phyloP scores from a whole-genome alignment of 2,113 vertebrate species.

The Muntiacus reevesi region DNA sequence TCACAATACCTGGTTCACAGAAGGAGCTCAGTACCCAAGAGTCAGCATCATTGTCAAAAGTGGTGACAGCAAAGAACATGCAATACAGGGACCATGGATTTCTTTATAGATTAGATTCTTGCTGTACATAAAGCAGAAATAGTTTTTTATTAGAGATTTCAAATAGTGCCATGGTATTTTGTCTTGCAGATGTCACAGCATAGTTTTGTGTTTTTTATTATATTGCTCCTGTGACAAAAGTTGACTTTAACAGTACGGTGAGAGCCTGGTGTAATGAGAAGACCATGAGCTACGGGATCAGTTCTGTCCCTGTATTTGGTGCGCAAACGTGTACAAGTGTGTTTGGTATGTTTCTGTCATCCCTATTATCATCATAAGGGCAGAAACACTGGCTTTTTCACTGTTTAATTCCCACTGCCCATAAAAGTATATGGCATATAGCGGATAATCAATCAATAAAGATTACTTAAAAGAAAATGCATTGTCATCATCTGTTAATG shows the following conservation, averaged over 20 bases:
- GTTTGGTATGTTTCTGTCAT: neutral
- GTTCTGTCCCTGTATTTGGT: neutral
- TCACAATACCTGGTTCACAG: neutral
- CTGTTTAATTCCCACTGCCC: neutral
- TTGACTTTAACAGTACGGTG: neutral
- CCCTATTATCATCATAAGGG: neutral
- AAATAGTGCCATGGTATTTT: neutral
- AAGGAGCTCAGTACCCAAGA: neutral
- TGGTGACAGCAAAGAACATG: too few relatives aligned
- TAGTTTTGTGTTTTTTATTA: neutral
- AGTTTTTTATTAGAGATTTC: neutral
- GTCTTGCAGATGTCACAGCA: neutral
- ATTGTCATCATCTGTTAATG: neutral
- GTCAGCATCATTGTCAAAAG: neutral
- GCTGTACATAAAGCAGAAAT: neutral
- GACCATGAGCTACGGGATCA: neutral
- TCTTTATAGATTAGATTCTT: neutral
- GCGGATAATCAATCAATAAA: neutral
- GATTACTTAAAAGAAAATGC: neutral
- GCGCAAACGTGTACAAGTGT: neutral
- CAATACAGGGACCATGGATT: neutral
- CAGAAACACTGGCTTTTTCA: neutral
- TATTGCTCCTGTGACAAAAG: neutral
- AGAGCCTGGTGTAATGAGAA: neutral
- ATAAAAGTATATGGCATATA: neutral